phyloP scores from a whole-genome alignment of 2,888 invertebrate genomes.

The Aphidius colemani region DNA sequence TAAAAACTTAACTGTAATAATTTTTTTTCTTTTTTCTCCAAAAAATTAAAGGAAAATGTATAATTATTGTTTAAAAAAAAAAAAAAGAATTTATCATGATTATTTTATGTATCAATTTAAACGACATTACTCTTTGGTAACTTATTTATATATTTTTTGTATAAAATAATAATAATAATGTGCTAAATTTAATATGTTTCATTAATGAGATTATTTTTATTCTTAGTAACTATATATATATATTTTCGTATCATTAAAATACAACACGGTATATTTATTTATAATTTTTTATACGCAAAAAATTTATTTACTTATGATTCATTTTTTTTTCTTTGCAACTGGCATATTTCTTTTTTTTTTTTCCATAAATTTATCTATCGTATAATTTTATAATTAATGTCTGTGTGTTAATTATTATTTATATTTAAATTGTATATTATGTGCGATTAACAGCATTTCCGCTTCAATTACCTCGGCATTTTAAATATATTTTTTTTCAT shows the following conservation, averaged over 20 bases:
- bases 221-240: not conserved
- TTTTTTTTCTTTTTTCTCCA: not conserved
- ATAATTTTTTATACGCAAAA: slow-evolving; percentile 17
- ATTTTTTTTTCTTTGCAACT: slow-evolving; percentile 2
- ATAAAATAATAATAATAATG: slow-evolving; percentile 30
- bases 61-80: slow-evolving; percentile 29
- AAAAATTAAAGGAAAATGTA: not conserved
- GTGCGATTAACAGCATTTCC: slow-evolving; percentile 5
- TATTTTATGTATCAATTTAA: slow-evolving; percentile 4
- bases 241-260: slow-evolving; percentile 18
- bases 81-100: slow-evolving; percentile 25
- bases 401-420: not conserved
- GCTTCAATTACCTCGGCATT: no score
- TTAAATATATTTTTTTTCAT: no score
- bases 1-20: not conserved
- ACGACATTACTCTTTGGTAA: slow-evolving; percentile 21
- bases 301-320: not conserved
- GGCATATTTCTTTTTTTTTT: slow-evolving; percentile 19
- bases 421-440: not conserved
- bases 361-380: slow-evolving; percentile 6
- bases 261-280: slow-evolving; percentile 19
- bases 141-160: slow-evolving; percentile 20
- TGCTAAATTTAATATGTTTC: slow-evolving; percentile 22
- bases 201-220: slow-evolving; percentile 17
- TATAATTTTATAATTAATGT: not conserved